Evolutionary conservation across 1,140 invertebrate genomes (phyloP).

Genomic region (Elymnias hypermnestra): DNA sequence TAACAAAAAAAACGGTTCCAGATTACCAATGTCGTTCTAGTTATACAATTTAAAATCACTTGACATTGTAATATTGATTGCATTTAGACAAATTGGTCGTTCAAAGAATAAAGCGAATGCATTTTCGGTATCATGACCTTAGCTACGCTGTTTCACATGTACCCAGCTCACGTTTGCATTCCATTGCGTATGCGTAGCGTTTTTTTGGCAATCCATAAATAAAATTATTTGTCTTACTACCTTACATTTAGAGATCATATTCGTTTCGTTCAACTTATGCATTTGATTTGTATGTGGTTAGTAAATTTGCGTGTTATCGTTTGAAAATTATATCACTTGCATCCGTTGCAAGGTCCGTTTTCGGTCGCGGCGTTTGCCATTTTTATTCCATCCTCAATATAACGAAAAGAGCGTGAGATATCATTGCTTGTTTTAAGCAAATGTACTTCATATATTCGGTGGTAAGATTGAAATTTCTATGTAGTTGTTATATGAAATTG

Average conservation of each 20-base stretch:
- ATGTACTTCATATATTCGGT: not conserved
- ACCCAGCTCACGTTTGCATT: conserved; percentile 32
- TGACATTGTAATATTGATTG: not conserved
- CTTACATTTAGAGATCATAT: conserved; percentile 20
- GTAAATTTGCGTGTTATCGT: conserved; percentile 21
- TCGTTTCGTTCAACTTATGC: conserved; percentile 12
- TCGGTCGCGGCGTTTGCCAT: conserved; percentile 11
- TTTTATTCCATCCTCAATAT: not conserved
- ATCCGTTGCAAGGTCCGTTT: conserved; percentile 23
- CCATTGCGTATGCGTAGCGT: conserved; percentile 31
- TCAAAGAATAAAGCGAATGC: conserved; percentile 15
- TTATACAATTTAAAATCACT: not conserved
- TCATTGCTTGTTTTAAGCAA: not conserved
- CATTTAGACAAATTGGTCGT: not conserved
- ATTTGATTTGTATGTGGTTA: conserved; percentile 23
- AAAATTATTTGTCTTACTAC: conserved; percentile 25
- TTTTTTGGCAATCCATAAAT: conserved; percentile 19
- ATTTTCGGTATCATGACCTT: conserved; percentile 37
- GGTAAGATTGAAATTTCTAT: conserved; percentile 26
- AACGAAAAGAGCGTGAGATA: conserved; percentile 12
- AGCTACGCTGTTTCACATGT: conserved; percentile 37
- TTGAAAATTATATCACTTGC: conserved; percentile 24
- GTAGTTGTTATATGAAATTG: conserved; percentile 27
- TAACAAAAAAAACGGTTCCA: too few species aligned
- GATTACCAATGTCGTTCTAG: too few species aligned